phyloP scores from a whole-genome alignment of 2,797 vertebrate genomes.

The Loris lydekkerianus region DNA sequence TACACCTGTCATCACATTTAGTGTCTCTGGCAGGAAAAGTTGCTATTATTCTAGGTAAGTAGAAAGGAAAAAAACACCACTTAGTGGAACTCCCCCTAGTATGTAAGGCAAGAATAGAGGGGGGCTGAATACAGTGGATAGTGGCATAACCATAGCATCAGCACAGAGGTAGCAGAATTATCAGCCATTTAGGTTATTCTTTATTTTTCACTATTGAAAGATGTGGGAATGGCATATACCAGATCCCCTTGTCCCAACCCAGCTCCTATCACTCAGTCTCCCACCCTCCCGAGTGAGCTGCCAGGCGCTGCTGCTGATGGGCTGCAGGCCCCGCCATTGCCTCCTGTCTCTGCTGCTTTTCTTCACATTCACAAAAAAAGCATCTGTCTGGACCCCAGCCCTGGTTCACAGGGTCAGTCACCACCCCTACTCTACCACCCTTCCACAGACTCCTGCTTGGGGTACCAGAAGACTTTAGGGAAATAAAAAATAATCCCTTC shows the following conservation, averaged over 20 bases:
- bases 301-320: neutral
- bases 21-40: neutral
- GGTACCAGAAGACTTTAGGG: neutral
- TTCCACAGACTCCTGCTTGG: neutral
- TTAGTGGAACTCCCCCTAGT: neutral
- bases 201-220: neutral
- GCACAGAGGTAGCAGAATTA: neutral
- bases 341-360: neutral
- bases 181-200: neutral
- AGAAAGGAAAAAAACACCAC: neutral
- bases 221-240: neutral
- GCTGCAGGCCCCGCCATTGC: neutral
- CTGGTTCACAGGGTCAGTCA: neutral
- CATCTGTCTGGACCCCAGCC: neutral
- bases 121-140: neutral
- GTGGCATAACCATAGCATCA: accelerated
- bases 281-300: neutral
- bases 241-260: neutral
- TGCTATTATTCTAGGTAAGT: neutral
- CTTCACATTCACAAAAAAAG: neutral
- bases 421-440: neutral
- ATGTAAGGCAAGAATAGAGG: neutral
- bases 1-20: neutral
- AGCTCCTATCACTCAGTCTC: neutral
- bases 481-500: constrained; percentile 13